Conservation (phyloP, 92 coral and sea anemone genomes). For the Muricea muricata region DNA sequence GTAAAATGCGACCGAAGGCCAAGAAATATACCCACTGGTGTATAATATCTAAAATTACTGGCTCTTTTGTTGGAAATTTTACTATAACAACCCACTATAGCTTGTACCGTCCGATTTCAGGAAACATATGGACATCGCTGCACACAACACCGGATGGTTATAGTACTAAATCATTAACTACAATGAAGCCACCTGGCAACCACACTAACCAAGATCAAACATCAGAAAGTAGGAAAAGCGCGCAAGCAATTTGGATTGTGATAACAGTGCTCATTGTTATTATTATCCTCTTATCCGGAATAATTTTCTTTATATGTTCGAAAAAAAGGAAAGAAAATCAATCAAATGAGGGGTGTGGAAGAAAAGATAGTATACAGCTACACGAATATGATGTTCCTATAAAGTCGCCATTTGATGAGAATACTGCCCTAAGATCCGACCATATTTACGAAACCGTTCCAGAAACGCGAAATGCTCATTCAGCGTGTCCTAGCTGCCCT, state of each 20-base stretch:
- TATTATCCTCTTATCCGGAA: background rate
- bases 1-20: background rate
- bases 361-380: background rate
- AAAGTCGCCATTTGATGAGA: background rate
- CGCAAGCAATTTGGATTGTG: slow-evolving; percentile 15
- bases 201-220: background rate
- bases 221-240: background rate
- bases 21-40: background rate
- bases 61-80: slow-evolving; percentile 7
- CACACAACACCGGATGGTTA: too few species aligned
- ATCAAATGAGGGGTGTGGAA: background rate
- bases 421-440: background rate
- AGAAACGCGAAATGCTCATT: background rate
- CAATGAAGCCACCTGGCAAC: background rate
- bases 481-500: background rate
- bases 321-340: background rate
- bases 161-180: background rate
- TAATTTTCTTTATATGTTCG: background rate
- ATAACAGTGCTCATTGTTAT: slow-evolving; percentile 11
- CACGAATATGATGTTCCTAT: background rate
- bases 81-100: background rate
- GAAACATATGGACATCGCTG: background rate
- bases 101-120: background rate
- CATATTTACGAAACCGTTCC: slow-evolving; percentile 18
- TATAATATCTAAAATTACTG: slow-evolving; percentile 25